Percentiles rank a stretch among this genome's conserved stretches.
phyloP scores from a whole-genome alignment of 2,888 invertebrate genomes.

The Lamellibrachia columna region DNA sequence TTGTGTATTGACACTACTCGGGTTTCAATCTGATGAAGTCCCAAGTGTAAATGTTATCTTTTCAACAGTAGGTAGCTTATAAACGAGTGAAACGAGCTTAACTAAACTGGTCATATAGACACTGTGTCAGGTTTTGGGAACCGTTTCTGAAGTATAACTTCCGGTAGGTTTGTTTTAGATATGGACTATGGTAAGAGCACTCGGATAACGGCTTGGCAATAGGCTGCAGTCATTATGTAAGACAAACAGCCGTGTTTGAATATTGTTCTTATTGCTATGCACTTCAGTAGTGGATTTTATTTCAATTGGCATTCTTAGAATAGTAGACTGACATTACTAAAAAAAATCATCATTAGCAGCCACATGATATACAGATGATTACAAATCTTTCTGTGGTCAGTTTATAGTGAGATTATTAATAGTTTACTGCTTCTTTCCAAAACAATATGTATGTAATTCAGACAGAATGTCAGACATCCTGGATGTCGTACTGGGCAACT shows the following conservation, averaged over 20 bases:
- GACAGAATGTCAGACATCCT: not conserved
- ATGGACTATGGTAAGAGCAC: not conserved
- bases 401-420: not conserved
- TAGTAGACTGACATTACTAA: not conserved
- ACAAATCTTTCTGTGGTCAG: not conserved
- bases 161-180: not conserved
- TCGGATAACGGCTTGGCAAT: not conserved
- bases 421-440: not conserved
- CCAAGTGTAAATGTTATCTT: not conserved
- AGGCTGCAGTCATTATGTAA: not conserved
- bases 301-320: not conserved
- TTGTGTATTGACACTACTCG: not conserved
- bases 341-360: not conserved
- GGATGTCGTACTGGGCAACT: not conserved
- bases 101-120: not conserved
- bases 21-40: not conserved
- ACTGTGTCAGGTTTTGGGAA: not conserved
- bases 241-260: not conserved
- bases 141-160: not conserved
- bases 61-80: conserved; percentile 5
- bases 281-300: not conserved
- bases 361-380: not conserved
- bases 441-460: not conserved
- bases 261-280: not conserved
- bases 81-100: not conserved